A percentile compares a stretch with the other conserved stretches of the same genome.
Conservation (phyloP, 2,888 invertebrate species). For the Cecidostiba fungosa region DNA sequence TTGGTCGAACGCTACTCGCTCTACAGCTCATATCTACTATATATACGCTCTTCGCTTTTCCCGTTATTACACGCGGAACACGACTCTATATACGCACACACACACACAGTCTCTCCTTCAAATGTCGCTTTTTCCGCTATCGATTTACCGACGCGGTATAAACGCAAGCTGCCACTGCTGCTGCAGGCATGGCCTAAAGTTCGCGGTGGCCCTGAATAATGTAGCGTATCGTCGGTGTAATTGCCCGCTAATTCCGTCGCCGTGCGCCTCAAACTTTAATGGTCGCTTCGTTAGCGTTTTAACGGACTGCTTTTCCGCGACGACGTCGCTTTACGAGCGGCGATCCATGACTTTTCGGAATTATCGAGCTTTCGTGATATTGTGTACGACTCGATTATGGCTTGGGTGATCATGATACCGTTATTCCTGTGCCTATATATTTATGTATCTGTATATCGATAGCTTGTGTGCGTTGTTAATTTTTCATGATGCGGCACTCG, state of each 20-base stretch:
- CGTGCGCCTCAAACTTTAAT: slow-evolving; percentile 32
- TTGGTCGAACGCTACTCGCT: background rate
- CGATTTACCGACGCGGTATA: slow-evolving; percentile 19
- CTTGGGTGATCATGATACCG: too few relatives aligned
- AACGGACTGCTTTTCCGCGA: background rate
- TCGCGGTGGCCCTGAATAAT: slow-evolving; percentile 42
- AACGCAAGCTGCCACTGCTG: background rate
- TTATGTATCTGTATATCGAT: background rate
- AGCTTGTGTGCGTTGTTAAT: background rate
- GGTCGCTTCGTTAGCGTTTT: slow-evolving; percentile 40
- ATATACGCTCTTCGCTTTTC: background rate
- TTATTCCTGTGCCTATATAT: too few relatives aligned
- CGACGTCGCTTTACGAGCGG: background rate
- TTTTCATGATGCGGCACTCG: background rate
- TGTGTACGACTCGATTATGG: too few relatives aligned
- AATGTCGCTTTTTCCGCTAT: slow-evolving; percentile 34
- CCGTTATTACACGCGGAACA: background rate
- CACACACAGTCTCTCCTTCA: slow-evolving; percentile 11
- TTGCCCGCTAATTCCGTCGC: slow-evolving; percentile 47
- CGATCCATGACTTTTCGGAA: background rate
- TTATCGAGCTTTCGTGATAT: background rate
- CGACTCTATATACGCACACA: background rate
- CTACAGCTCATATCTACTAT: background rate
- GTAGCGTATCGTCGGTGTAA: slow-evolving; percentile 20
- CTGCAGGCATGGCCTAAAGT: slow-evolving; percentile 1